phyloP scores from a whole-genome alignment of 2,797 vertebrate species.

The Falco rusticolus region DNA sequence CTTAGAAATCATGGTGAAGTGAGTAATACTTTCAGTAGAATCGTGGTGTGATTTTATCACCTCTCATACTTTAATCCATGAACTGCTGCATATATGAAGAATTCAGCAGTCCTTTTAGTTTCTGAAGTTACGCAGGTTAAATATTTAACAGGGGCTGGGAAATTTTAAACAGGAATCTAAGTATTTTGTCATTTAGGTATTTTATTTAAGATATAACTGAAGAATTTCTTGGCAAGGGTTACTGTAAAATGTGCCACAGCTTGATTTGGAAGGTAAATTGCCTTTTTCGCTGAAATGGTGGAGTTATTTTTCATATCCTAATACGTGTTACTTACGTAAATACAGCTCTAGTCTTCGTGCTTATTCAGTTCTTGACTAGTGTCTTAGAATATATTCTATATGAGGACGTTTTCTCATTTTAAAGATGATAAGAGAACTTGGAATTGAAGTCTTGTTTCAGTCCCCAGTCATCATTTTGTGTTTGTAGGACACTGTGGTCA shows the following conservation, averaged over 20 bases:
- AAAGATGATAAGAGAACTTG: neutral
- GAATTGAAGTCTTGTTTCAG: neutral
- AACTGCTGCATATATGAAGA: neutral
- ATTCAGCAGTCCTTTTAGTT: neutral
- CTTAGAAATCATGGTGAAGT: neutral
- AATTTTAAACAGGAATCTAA: neutral
- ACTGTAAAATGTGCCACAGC: neutral
- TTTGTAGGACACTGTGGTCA: neutral
- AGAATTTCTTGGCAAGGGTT: neutral
- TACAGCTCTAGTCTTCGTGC: neutral
- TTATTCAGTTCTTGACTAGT: neutral
- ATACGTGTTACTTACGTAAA: neutral
- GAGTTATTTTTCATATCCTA: neutral
- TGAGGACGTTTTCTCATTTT: neutral
- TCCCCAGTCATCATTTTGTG: neutral
- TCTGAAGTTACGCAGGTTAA: neutral
- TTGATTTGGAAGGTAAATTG: neutral
- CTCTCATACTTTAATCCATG: neutral
- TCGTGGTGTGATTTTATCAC: neutral
- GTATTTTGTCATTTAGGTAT: neutral
- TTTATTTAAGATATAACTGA: neutral
- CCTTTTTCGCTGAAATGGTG: neutral
- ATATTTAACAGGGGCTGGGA: neutral
- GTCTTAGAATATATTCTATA: neutral
- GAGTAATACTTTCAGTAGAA: neutral